A percentile compares a stretch with the other conserved stretches of the same genome.
phyloP scores from a whole-genome alignment of 1,140 invertebrate genomes.

The Dinoponera quadriceps region DNA sequence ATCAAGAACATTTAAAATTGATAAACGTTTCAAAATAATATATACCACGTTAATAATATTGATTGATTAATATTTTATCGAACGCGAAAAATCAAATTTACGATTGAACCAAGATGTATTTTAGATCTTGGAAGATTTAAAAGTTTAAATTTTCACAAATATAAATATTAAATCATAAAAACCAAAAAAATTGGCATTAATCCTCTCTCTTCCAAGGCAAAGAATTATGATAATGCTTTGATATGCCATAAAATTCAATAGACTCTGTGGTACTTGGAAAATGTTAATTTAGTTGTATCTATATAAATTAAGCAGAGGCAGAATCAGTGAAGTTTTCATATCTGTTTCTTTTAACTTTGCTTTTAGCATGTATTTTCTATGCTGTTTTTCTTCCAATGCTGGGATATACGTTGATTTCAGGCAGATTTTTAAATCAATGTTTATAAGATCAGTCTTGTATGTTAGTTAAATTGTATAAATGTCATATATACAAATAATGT shows the following conservation, averaged over 20 bases:
- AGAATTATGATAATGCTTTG: neutral
- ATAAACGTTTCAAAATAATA: neutral
- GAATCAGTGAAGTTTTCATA: too few species aligned
- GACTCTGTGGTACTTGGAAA: neutral
- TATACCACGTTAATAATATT: too few species aligned
- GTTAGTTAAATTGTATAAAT: neutral
- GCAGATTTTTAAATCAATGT: neutral
- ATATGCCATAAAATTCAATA: neutral
- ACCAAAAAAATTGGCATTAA: neutral
- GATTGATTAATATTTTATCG: too few species aligned
- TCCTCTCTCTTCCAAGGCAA: neutral
- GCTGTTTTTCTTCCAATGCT: too few species aligned
- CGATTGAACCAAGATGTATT: too few species aligned
- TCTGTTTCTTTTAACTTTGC: too few species aligned
- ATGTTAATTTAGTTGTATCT: neutral
- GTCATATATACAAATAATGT: neutral
- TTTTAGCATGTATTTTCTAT: too few species aligned
- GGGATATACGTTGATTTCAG: too few species aligned
- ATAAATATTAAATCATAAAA: too few species aligned
- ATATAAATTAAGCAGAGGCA: neutral
- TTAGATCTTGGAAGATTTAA: too few species aligned
- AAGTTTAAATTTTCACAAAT: conserved; percentile 6
- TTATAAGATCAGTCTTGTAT: neutral
- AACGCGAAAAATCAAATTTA: too few species aligned
- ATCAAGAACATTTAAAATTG: neutral